Conservation (phyloP, 2,113 vertebrate species). For the Ammodramus savannarum region DNA sequence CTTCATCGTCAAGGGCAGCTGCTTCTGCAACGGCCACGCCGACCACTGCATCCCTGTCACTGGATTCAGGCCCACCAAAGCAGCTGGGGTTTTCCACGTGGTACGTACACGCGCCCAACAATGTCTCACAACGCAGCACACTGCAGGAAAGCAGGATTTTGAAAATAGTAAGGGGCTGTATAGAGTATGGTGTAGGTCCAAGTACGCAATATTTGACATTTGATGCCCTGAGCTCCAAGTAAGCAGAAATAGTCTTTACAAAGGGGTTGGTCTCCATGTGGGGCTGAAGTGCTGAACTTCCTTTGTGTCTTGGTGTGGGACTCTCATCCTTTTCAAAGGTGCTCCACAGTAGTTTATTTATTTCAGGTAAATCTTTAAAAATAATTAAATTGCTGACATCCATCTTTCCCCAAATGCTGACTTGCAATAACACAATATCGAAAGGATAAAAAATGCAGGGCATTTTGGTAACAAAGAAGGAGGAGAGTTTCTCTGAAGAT, state of each 20-base stretch:
- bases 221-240: background rate
- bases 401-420: background rate
- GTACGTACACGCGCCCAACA: conserved; percentile 62
- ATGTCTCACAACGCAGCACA: fast-evolving
- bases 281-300: background rate
- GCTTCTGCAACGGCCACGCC: conserved; percentile 93
- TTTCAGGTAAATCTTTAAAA: background rate
- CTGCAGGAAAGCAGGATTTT: background rate
- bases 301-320: background rate
- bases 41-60: conserved; percentile 84
- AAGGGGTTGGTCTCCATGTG: background rate
- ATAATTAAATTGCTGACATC: background rate
- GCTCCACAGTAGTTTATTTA: background rate
- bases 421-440: background rate
- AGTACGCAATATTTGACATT: fast-evolving
- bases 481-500: background rate
- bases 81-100: conserved; percentile 77
- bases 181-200: background rate
- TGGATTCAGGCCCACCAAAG: conserved; percentile 78
- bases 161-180: fast-evolving
- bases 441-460: background rate
- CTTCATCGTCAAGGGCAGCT: conserved; percentile 95
- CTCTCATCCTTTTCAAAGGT: background rate
- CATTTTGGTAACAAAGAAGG: background rate
- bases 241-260: background rate